Percentiles rank a stretch among this genome's conserved stretches.
Conservation (phyloP, 2,113 vertebrate genomes). For the Notarius quadriscutis region DNA sequence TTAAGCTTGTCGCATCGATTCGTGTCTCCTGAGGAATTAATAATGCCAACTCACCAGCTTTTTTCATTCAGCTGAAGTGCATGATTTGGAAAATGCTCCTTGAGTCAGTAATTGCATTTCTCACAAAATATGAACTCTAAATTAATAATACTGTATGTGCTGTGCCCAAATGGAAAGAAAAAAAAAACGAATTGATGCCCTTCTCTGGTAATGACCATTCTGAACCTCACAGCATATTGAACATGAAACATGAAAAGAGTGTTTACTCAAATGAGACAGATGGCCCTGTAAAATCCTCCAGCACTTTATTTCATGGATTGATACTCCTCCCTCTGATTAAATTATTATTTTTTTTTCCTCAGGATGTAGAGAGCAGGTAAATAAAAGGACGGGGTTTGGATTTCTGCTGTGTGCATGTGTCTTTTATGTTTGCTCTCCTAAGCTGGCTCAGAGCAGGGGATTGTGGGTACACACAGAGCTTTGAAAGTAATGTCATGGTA, state of each 20-base stretch:
- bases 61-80: constrained; percentile 39
- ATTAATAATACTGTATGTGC: constrained; percentile 34
- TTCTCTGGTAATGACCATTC: constrained; percentile 36
- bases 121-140: constrained; percentile 23
- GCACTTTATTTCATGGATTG: constrained; percentile 24
- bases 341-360: background rate
- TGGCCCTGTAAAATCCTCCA: background rate
- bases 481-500: constrained; percentile 44
- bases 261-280: constrained; percentile 13
- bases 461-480: constrained; percentile 51
- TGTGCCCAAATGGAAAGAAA: constrained; percentile 8
- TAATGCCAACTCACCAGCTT: constrained; percentile 29
- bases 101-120: constrained; percentile 47
- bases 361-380: background rate
- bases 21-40: constrained; percentile 42
- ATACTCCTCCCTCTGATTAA: background rate
- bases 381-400: background rate
- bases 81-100: constrained; percentile 33
- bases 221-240: background rate
- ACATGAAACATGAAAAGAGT: background rate
- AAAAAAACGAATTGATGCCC: background rate
- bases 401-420: constrained; percentile 3
- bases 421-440: constrained; percentile 36
- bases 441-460: constrained; percentile 39
- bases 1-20: constrained; percentile 27